Percentiles rank a stretch among this genome's conserved stretches.
Evolutionary conservation across 2,113 vertebrate species (phyloP).

Genomic region (Microtus ochrogaster): DNA sequence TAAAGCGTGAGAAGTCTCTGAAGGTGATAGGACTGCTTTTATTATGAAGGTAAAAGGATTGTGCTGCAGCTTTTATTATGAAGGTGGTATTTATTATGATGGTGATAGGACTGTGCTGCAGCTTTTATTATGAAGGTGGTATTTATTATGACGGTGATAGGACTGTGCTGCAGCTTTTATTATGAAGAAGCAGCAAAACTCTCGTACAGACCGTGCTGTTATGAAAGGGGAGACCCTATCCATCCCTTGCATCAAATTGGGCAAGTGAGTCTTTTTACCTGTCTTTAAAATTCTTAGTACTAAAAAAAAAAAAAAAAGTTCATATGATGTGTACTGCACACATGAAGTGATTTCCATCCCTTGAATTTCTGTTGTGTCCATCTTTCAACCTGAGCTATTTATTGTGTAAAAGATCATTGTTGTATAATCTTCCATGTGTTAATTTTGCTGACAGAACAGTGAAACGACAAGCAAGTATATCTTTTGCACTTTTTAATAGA

Average conservation of each 20-base stretch:
- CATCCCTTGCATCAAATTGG: not conserved
- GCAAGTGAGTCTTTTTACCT: constrained; percentile 30
- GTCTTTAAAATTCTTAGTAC: constrained; percentile 21
- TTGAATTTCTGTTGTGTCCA: constrained; percentile 34
- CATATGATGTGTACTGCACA: not conserved
- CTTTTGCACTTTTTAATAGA: constrained; percentile 25
- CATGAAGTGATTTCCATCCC: not conserved
- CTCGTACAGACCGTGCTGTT: not conserved
- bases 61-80: no score
- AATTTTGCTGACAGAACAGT: not conserved
- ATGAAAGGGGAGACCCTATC: not conserved
- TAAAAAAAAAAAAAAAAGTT: constrained; percentile 37
- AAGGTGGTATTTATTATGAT: no score
- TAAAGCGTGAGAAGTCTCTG: no score
- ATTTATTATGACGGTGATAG: no score
- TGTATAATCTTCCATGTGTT: not conserved
- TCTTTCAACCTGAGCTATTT: constrained; percentile 24
- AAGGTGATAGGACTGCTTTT: no score
- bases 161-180: not conserved
- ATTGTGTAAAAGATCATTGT: not conserved
- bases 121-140: no score
- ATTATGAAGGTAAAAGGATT: no score
- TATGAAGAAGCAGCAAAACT: constrained; percentile 9
- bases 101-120: no score
- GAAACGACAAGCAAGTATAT: constrained; percentile 35